These are phyloP conservation scores for Ctena decussata DNA, from an alignment of 2,888 invertebrate species.

Conservation along the genomic window DNA sequence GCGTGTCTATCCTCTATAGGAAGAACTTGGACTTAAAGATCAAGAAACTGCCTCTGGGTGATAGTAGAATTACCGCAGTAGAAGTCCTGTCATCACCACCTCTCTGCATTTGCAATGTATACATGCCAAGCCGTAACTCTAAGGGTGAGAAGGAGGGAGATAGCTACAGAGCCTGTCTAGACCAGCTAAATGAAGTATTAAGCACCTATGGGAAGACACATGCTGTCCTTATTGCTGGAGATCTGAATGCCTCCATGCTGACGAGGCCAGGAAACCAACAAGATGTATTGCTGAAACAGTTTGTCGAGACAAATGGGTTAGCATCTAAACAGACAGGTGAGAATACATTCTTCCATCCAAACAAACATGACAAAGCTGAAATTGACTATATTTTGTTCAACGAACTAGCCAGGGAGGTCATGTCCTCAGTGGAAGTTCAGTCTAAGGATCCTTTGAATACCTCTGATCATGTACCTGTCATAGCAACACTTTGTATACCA, in stretches of 20 bases:
- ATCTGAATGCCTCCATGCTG: neutral
- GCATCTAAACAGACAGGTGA: neutral
- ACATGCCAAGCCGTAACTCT: neutral
- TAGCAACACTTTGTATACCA: neutral
- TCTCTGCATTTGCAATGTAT: neutral
- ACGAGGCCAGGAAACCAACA: neutral
- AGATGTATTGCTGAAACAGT: neutral
- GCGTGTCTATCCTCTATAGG: neutral
- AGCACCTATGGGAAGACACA: neutral
- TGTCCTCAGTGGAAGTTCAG: neutral
- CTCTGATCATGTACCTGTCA: neutral
- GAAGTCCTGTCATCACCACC: neutral
- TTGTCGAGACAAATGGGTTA: neutral
- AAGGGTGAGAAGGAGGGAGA: neutral
- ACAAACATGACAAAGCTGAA: neutral
- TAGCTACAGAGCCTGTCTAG: neutral
- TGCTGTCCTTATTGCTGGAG: neutral
- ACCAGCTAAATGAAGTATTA: neutral
- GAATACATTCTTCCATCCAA: neutral
- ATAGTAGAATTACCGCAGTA: neutral
- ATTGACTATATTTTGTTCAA: constrained; percentile 11
- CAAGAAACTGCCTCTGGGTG: neutral
- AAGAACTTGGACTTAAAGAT: neutral
- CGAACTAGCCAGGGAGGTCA: neutral
- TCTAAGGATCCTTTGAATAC: neutral